Base-by-base conservation (phyloP, 35 echinoderm and acorn worm species). In the Apostichopus californicus region DNA sequence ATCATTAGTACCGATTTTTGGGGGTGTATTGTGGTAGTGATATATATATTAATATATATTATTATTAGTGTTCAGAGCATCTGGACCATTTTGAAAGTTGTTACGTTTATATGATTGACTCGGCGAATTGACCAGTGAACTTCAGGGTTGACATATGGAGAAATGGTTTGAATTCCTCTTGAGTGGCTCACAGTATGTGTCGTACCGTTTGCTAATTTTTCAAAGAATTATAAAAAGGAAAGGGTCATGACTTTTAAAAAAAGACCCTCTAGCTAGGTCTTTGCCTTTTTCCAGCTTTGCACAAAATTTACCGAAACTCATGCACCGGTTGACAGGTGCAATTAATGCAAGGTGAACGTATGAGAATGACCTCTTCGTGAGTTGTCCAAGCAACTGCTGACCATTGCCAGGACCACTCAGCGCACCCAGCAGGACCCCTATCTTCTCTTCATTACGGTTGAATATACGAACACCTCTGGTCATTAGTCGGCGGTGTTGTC, bases 261-360 rank as follows among this genome's bases (percentile, higher is more conserved):
- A 54, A 55, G 2, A 83, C 7, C 80, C 80, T 54, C 18, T 11
- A 55, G 80, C 8, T 56, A 18, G 55, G 55, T 8, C 46, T 34
- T 4, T 18, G 9, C 34, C 34, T 46, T 46, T 46, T 46, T 46
- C 34, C 34, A 46, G 34, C 34, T 46, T 46, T 3, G 34, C 34
- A 56, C 26, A 83, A 34, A 83, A 55, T 55, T 83, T 10, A 55
- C 25, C 11, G 17, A 55, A 83, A n/a, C 46, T 83, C 80, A 83
- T 83, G 80, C 46, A 3, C 55, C 53, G 8, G 34, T 54, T 55
- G 52, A 82, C 80, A 83, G 80, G 80, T 83, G 80, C 15, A 83
- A 83, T 34, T 13, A 83, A 83, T 83, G 52, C 55, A 56, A 83
- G 80, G 80, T 83, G 53, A 83, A 55, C 57, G 80, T 83, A 56